Base-by-base conservation (phyloP, 2,113 vertebrate genomes). In the Heliornis fulica region DNA sequence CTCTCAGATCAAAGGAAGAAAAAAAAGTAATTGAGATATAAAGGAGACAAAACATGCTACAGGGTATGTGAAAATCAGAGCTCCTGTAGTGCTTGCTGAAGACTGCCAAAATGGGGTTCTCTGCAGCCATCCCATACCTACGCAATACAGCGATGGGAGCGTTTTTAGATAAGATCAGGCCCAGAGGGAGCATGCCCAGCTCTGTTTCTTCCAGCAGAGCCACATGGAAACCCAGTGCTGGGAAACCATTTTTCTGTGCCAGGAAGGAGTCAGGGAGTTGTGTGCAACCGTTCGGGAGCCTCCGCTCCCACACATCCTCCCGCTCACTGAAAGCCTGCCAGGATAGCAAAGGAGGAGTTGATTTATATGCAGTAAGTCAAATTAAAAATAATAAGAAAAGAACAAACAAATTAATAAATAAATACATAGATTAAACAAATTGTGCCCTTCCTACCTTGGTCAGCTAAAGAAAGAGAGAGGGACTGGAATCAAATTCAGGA, bases 41-140 rank as follows among this genome's bases (percentile, higher is more conserved):
- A 88, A 86, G 64, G 46, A 96, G 90, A 90, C 94, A 93, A 93
- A 93, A 85, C 5, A 23, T 80, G 93, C 95, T 93, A 85, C 71
- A 68, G 96, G 96, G 90, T 90, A 94, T 94, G 94, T 83, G 92
- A 97, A 96, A 95, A 96, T 86, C 87, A 92, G 94, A 94, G 88
- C 94, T 96, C 90, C 71, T 93, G 94, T 90, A 12, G 46, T 41
- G 45, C 48, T 94, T 89, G 85, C 68, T 78, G 85, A 71, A 78
- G 78, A 45, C 65, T 93, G 93, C 94, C 96, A 96, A 88, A 75
- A 87, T 5, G 45, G 60, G 83, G 79, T 91, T 97, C 88, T 96
- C 93, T 74, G 36, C 60, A 96, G 82, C 90, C 69, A 38, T 60
- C 68, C 88, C 68, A 15, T 95, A 95, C 91, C 94, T 93, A 86